Evolutionary conservation across 2,888 invertebrate species (phyloP).

Genomic region (Drosophila mercatorum): DNA sequence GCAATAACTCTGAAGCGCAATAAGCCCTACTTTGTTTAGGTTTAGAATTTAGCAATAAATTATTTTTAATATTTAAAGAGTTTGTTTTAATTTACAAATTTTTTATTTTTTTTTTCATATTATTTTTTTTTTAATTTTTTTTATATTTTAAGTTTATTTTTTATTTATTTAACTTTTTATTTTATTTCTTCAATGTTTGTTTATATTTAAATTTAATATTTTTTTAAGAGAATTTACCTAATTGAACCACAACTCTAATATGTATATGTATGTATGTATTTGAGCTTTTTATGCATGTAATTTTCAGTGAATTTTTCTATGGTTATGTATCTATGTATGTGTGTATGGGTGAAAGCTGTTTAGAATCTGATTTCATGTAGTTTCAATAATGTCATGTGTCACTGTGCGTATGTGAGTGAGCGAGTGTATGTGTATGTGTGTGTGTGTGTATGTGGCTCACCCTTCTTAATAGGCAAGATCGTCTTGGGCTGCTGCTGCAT

Average conservation of each 20-base stretch:
- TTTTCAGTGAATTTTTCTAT: neutral
- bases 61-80: too few species aligned
- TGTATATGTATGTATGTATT: neutral
- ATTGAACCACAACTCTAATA: conserved; percentile 3
- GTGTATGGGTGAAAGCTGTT: neutral
- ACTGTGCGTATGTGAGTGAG: conserved; percentile 4
- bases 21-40: neutral
- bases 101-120: too few species aligned
- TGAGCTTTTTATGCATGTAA: neutral
- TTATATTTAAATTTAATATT: too few species aligned
- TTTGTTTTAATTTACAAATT: too few species aligned
- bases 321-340: neutral
- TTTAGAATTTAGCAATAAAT: neutral
- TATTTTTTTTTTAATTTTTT: too few species aligned
- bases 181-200: too few species aligned
- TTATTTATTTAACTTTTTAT: too few species aligned
- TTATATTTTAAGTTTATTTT: too few species aligned
- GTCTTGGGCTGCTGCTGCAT: conserved; percentile 72
- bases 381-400: neutral
- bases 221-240: neutral
- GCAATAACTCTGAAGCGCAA: neutral
- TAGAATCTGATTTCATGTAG: neutral
- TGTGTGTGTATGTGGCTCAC: conserved; percentile 74
- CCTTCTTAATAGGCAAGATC: conserved; percentile 78
- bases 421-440: conserved; percentile 23